These are phyloP conservation scores for Heliconius congener DNA, from an alignment of 1,140 invertebrate species.

Conservation along the genomic window DNA sequence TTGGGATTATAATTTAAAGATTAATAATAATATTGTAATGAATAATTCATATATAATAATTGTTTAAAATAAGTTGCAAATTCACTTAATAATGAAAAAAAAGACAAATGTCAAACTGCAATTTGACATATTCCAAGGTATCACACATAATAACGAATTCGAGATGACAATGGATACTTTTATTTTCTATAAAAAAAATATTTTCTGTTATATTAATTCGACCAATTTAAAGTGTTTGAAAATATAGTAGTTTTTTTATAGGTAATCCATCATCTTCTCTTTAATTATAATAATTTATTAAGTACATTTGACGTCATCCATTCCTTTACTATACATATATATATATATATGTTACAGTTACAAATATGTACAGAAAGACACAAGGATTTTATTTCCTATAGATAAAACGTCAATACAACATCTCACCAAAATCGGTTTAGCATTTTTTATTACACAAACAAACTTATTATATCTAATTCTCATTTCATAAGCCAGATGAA, in stretches of 20 bases:
- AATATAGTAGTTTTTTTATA: neutral
- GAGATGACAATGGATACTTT: conserved; percentile 24
- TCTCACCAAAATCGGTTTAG: neutral
- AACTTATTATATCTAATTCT: neutral
- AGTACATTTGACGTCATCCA: conserved; percentile 64
- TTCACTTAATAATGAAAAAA: conserved; percentile 18
- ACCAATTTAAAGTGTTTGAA: neutral
- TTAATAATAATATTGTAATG: neutral
- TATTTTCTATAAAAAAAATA: neutral
- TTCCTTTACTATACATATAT: conserved; percentile 55
- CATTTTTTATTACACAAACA: neutral
- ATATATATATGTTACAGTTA: conserved; percentile 59
- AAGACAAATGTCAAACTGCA: conserved; percentile 2
- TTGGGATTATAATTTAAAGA: neutral
- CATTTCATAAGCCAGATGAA: conserved; percentile 1
- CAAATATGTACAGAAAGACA: conserved; percentile 54
- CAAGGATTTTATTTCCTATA: conserved; percentile 10
- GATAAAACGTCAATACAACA: conserved; percentile 1
- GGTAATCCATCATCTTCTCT: neutral
- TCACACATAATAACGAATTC: conserved; percentile 45
- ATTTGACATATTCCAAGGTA: conserved; percentile 46
- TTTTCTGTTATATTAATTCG: neutral
- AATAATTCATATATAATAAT: neutral
- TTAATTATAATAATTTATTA: conserved; percentile 51
- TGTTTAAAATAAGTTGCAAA: conserved; percentile 4